Percentiles rank a stretch among this genome's conserved stretches.
Conservation (phyloP, 2,888 invertebrate species). For the Drosophila borealis region DNA sequence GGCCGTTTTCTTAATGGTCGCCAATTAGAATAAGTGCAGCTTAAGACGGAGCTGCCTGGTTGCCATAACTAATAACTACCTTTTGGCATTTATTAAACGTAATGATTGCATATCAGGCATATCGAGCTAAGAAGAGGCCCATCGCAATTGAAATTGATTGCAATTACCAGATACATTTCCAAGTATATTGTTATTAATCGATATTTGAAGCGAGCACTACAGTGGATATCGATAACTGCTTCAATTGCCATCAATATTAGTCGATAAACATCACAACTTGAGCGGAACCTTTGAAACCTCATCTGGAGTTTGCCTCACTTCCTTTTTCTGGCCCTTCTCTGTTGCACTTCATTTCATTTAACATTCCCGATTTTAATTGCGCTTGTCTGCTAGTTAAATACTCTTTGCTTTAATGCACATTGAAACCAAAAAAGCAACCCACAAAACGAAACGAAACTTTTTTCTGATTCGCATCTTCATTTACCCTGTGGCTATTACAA, state of each 20-base stretch:
- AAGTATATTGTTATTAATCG: constrained; percentile 23
- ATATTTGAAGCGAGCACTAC: constrained; percentile 9
- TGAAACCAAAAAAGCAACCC: constrained; percentile 19
- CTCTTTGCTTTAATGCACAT: constrained; percentile 37
- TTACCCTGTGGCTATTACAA: neutral
- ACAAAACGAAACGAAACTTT: constrained; percentile 38
- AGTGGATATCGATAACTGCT: constrained; percentile 17
- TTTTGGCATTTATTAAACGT: constrained; percentile 77
- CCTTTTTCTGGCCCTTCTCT: neutral
- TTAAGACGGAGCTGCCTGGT: constrained; percentile 2
- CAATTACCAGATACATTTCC: constrained; percentile 42
- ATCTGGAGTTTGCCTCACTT: neutral
- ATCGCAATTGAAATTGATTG: constrained; percentile 48
- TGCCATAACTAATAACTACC: constrained; percentile 64
- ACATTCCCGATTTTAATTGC: constrained; percentile 25
- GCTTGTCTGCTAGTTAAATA: constrained; percentile 25
- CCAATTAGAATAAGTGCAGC: constrained; percentile 77
- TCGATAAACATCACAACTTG: neutral
- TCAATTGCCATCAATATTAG: neutral
- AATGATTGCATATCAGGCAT: constrained; percentile 60
- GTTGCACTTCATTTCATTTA: constrained; percentile 5
- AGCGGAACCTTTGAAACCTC: neutral
- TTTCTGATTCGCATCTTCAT: constrained; percentile 32
- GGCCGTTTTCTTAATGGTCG: constrained; percentile 59
- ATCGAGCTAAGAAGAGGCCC: constrained; percentile 11